phyloP scores from a whole-genome alignment of 2,888 invertebrate genomes.

The Protophormia terraenovae region DNA sequence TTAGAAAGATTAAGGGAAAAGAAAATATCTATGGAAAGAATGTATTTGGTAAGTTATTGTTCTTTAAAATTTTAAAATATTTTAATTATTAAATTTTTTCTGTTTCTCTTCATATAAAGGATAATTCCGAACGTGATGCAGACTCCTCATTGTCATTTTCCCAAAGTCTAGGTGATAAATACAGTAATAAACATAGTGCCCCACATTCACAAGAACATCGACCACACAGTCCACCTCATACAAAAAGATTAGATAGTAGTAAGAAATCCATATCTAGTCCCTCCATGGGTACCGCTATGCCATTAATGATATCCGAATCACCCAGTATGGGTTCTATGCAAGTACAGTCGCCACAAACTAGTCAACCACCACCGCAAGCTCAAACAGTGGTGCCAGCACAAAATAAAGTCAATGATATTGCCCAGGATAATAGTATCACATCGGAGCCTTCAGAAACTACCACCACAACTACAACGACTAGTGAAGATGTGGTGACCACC shows the following conservation, averaged over 20 bases:
- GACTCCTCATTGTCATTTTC: slow-evolving; percentile 79
- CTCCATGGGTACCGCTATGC: slow-evolving; percentile 76
- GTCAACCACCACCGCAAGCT: slow-evolving; percentile 70
- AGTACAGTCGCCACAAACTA: slow-evolving; percentile 72
- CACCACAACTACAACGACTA: slow-evolving; percentile 80
- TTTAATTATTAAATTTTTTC: too few relatives aligned
- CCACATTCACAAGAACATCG: slow-evolving; percentile 68
- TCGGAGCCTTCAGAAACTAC: slow-evolving; percentile 81
- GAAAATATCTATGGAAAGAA: slow-evolving; percentile 81
- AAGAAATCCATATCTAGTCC: slow-evolving; percentile 81
- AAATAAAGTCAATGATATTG: slow-evolving; percentile 76
- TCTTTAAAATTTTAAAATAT: too few relatives aligned
- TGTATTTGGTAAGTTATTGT: slow-evolving; percentile 76
- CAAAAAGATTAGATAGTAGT: slow-evolving; percentile 78
- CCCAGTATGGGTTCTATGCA: slow-evolving; percentile 79
- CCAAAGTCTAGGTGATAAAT: slow-evolving; percentile 77
- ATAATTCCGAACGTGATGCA: slow-evolving; percentile 77
- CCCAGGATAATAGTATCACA: slow-evolving; percentile 80
- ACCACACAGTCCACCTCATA: slow-evolving; percentile 71
- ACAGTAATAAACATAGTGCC: slow-evolving; percentile 67
- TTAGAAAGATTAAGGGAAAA: slow-evolving; percentile 85
- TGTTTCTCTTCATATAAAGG: slow-evolving; percentile 70
- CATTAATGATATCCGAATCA: slow-evolving; percentile 78
- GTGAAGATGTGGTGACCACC: slow-evolving; percentile 81
- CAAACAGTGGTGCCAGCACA: slow-evolving; percentile 64